Base-by-base conservation (phyloP, 1,140 invertebrate genomes). In the Cydia fagiglandana region DNA sequence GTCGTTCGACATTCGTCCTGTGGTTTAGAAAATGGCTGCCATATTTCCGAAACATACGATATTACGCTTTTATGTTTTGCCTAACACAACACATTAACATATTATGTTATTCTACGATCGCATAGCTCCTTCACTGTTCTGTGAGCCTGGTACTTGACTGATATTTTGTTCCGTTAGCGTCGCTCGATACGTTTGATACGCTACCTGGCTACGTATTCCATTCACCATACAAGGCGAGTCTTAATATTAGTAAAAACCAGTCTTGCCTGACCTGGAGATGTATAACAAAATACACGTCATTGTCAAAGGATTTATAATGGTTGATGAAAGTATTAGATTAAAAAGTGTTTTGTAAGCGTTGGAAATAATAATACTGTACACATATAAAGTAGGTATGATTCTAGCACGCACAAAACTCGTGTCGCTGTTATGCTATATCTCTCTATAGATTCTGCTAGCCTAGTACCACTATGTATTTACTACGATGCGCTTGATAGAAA, bases 391-490 rank as follows among this genome's bases (percentile, higher is more conserved):
- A 41, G 66, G n/a, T 70, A 70, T 70, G 38, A 45, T 20, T 70
- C 66, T 70, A 70, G 34, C 66, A 70, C 66, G 66, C 34, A 70
- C 64, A 68, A 68, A 70, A 70, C 66, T 70, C 66, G 66, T 70
- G 34, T 70, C 66, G 66, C 66, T 70, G 34, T 41, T 70, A 41
- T 70, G 66, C 66, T 70, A 38, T 70, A 53, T 83, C 53, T 88
- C 88, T 86, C 80, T 73, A 76, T 75, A 41, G 74, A 76, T 76
- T 89, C 85, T 92, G 87, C 73, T 77, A 79, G 81, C 90, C 89
- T 92, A 81, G 90, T 92, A 89, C 77, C 75, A 86, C 89, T 90
- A 92, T 92, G 88, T 92, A 91, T 91, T 89, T 85, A 88, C 87
- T 86, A 86, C 85, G 82, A 86, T 87, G 84, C 81, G 81, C 86